Evolutionary conservation across 1,140 invertebrate genomes (phyloP).

Genomic region (Lasioglossum baleicum): DNA sequence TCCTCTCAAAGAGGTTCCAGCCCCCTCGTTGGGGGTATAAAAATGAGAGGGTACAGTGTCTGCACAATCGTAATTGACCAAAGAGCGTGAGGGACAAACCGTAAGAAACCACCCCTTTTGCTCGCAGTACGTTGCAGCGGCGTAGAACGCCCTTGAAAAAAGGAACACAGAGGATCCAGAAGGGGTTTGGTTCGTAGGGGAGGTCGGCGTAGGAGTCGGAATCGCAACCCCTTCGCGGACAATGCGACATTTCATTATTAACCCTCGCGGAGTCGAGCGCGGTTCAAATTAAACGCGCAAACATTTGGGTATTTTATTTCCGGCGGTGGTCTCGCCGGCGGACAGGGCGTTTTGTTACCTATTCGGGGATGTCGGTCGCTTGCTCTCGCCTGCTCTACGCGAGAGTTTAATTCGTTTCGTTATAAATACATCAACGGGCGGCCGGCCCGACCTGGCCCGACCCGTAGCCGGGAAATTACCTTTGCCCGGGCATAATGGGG

Average conservation of each 20-base stretch:
- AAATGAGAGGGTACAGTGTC: background rate
- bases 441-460: slow-evolving; percentile 4
- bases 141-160: slow-evolving; percentile 10
- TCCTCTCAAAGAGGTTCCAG: too few species aligned
- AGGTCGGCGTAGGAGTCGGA: slow-evolving; percentile 13
- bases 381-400: background rate
- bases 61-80: background rate
- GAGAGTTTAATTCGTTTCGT: slow-evolving; percentile 63
- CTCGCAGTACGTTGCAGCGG: background rate
- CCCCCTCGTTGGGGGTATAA: too few species aligned
- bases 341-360: slow-evolving; percentile 46
- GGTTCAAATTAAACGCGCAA: slow-evolving; percentile 64
- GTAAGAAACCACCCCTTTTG: background rate
- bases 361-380: slow-evolving; percentile 11
- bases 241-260: slow-evolving; percentile 77
- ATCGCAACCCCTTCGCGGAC: slow-evolving; percentile 66
- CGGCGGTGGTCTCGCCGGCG: slow-evolving; percentile 18
- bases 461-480: slow-evolving; percentile 64
- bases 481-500: slow-evolving; percentile 38
- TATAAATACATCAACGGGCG: slow-evolving; percentile 60
- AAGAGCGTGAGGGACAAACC: background rate
- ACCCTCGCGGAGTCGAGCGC: slow-evolving; percentile 42
- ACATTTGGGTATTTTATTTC: slow-evolving; percentile 66
- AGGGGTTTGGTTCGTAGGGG: background rate
- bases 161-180: background rate